Evolutionary conservation across 2,888 invertebrate genomes (phyloP), one percentile per base, ranked within the genome.

Genomic region (Hypercompe scribonia): DNA sequence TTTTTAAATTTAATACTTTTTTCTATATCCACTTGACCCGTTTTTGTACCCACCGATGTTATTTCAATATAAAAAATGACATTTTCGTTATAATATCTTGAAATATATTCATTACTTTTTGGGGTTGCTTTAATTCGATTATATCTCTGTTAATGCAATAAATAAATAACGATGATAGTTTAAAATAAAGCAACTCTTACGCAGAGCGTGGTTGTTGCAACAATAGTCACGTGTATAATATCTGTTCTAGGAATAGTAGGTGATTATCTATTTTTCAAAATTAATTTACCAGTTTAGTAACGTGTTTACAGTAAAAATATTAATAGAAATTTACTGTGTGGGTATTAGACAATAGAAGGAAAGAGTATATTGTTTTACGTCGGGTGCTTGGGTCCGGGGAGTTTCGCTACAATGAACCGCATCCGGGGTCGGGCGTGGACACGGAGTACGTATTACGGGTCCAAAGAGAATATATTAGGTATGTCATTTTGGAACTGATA

Each of bases 401-500:
- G 95, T 95, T 95, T 95, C 95, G 95, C 94, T 95, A 95, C 94
- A 94, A 95, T 95, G 95, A 93, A 87, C 89, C 86, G 94, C 94
- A 92, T 95, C 95, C 95, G 95, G 94, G 89, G 90, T 88, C 90
- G 89, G 90, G 84, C 86, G 90, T 86, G 88, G 89, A 84, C 79
- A 78, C 58, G 77, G 78, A 77, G 84, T 66, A 72, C 28, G 65
- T 77, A 87, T 84, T 74, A 83, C 77, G 74, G 80, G 81, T 85
- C 88, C 84, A 82, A 84, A 81, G 71, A 79, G 84, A 88, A 89
- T 88, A 88, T 79, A 89, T 88, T 88, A 87, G 84, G 78, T 74
- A 78, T 76, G 73, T 79, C 82, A 78, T 79, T 75, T 76, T 78
- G 74, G 74, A 73, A 75, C 74, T 80, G 83, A 81, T 78, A 79